Evolutionary conservation across 2,888 invertebrate species (phyloP).

Genomic region (Eristalis intricaria): DNA sequence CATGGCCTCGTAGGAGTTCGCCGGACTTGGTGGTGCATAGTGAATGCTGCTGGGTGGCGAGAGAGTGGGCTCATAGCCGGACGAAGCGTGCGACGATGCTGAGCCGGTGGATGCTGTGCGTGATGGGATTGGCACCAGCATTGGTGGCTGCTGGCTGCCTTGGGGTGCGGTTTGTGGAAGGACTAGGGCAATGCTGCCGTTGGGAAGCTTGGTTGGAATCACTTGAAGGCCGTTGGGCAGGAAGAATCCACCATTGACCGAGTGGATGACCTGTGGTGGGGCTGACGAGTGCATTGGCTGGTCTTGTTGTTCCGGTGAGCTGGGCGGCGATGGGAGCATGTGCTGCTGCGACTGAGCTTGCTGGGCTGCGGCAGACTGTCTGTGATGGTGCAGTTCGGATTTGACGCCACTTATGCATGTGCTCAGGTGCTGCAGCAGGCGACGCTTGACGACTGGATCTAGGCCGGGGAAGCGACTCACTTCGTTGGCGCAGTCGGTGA

Average conservation of each 20-base stretch:
- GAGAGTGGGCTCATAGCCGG: conserved; percentile 82
- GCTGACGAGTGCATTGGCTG: conserved; percentile 73
- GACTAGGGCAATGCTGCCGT: conserved; percentile 91
- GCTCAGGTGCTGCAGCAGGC: conserved; percentile 89
- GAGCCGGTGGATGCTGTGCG: conserved; percentile 88
- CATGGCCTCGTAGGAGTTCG: conserved; percentile 82
- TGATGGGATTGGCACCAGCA: conserved; percentile 88
- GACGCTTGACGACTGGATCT: conserved; percentile 87
- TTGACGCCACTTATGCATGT: conserved; percentile 84
- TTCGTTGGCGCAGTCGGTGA: conserved; percentile 93
- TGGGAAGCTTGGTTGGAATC: conserved; percentile 90
- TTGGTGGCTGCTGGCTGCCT: conserved; percentile 85
- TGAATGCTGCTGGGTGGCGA: conserved; percentile 80
- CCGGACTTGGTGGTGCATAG: conserved; percentile 84
- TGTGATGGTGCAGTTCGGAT: conserved; percentile 79
- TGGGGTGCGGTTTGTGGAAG: conserved; percentile 86
- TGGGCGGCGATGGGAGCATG: conserved; percentile 83
- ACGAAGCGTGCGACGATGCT: conserved; percentile 84
- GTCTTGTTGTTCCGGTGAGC: conserved; percentile 78
- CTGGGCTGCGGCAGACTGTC: conserved; percentile 73
- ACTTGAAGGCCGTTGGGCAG: conserved; percentile 88
- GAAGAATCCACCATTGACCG: conserved; percentile 84
- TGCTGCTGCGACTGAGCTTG: conserved; percentile 83
- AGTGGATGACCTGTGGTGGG: conserved; percentile 79
- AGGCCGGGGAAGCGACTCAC: conserved; percentile 89